These are phyloP conservation scores for Phylloscopus trochilus DNA, from an alignment of 2,113 vertebrate genomes.

Conservation along the genomic window DNA sequence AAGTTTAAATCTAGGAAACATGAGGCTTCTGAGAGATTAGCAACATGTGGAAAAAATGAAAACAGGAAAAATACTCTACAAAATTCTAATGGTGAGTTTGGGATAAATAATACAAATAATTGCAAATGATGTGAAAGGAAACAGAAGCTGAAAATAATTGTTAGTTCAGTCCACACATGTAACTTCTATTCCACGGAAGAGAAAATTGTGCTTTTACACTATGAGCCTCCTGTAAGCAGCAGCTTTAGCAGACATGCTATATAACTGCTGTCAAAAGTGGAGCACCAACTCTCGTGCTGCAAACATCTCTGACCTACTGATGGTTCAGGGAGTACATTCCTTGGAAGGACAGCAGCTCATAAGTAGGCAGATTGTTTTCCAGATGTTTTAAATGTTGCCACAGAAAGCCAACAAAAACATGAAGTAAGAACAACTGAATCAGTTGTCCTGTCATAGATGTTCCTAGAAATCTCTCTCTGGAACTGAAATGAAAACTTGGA, in stretches of 20 bases:
- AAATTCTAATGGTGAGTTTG: background rate
- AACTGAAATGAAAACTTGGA: conserved; percentile 27
- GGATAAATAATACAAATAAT: background rate
- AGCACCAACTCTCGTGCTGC: background rate
- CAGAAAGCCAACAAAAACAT: conserved; percentile 35
- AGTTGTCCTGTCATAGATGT: conserved; percentile 1
- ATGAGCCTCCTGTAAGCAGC: background rate
- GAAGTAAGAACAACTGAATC: conserved; percentile 8
- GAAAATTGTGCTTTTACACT: background rate
- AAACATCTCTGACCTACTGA: background rate
- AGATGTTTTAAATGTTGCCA: conserved; percentile 29
- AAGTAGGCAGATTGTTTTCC: background rate
- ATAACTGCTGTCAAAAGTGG: background rate
- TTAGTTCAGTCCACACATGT: background rate
- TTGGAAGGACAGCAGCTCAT: background rate
- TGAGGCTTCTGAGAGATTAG: background rate
- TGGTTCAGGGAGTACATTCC: background rate
- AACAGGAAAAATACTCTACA: background rate
- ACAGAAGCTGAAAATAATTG: background rate
- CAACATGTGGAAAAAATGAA: background rate
- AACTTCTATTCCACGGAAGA: background rate
- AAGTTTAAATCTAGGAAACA: background rate
- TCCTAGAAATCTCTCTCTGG: conserved; percentile 58
- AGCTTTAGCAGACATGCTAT: background rate
- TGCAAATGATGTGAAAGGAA: background rate